Conservation (phyloP, 2,113 vertebrate species). For the Zeus faber region DNA sequence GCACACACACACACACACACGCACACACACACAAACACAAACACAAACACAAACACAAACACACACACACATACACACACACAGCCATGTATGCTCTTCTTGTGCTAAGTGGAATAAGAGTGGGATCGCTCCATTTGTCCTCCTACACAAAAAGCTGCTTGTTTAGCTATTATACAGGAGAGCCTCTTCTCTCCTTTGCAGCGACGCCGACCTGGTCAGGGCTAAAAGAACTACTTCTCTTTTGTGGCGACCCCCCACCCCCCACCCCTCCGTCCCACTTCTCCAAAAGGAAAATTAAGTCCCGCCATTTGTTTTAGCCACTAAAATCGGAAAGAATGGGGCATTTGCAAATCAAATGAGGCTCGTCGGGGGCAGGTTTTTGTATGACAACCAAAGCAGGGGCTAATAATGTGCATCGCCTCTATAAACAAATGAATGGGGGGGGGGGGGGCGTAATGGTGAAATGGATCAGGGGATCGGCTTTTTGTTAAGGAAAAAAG, state of each 20-base stretch:
- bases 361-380: slow-evolving; percentile 59
- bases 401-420: slow-evolving; percentile 66
- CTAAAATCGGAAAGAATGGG: slow-evolving; percentile 69
- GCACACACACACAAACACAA: slow-evolving; percentile 45
- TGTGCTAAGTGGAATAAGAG: slow-evolving; percentile 56
- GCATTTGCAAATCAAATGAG: slow-evolving; percentile 75
- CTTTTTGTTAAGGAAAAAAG: slow-evolving; percentile 70
- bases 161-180: slow-evolving; percentile 73
- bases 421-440: slow-evolving; percentile 65
- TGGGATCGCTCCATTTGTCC: slow-evolving; percentile 67
- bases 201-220: slow-evolving; percentile 60
- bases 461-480: slow-evolving; percentile 38
- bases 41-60: slow-evolving; percentile 28
- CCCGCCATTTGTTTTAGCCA: slow-evolving; percentile 67
- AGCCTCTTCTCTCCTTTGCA: slow-evolving; percentile 67
- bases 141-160: slow-evolving; percentile 73
- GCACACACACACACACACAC: slow-evolving; percentile 11
- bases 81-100: slow-evolving; percentile 48
- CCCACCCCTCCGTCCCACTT: slow-evolving; percentile 1
- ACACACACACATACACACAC: slow-evolving; percentile 9
- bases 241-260: slow-evolving; percentile 16
- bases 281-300: slow-evolving; percentile 51
- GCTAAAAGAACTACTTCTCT: slow-evolving; percentile 65
- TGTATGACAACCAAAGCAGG: slow-evolving; percentile 64
- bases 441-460: slow-evolving; percentile 4